phyloP scores from a whole-genome alignment of 2,113 vertebrate genomes.

The Carollia perspicillata region DNA sequence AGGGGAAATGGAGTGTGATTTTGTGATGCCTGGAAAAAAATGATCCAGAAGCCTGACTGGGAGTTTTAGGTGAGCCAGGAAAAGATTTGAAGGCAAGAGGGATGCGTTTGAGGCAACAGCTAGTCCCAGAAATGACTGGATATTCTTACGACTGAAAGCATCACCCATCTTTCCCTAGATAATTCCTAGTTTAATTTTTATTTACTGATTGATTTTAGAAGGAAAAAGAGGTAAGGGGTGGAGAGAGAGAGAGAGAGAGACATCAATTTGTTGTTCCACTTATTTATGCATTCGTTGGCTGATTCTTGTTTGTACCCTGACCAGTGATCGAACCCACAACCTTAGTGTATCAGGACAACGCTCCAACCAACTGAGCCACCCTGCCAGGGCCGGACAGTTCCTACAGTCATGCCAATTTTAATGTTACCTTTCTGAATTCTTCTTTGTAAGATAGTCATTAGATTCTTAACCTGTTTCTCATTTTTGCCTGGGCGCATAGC shows the following conservation, averaged over 20 bases:
- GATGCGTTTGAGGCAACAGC: neutral
- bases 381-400: neutral
- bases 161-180: neutral
- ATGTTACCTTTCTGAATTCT: neutral
- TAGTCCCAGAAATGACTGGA: neutral
- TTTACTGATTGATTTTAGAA: too few species aligned
- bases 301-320: too few species aligned
- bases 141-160: neutral
- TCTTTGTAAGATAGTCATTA: neutral
- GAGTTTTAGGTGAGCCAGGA: neutral
- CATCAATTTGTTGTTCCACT: too few species aligned
- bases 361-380: too few species aligned
- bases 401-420: neutral
- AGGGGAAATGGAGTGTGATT: neutral
- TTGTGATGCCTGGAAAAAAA: neutral
- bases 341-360: too few species aligned
- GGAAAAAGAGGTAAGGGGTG: too few species aligned
- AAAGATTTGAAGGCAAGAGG: neutral
- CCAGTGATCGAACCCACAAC: too few species aligned
- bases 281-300: too few species aligned
- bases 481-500: neutral
- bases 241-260: too few species aligned
- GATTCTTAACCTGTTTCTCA: neutral
- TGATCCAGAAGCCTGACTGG: neutral
- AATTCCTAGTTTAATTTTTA: neutral